These are phyloP conservation scores for Zaprionus africanus DNA, from an alignment of 1,140 invertebrate genomes.

Conservation along the genomic window DNA sequence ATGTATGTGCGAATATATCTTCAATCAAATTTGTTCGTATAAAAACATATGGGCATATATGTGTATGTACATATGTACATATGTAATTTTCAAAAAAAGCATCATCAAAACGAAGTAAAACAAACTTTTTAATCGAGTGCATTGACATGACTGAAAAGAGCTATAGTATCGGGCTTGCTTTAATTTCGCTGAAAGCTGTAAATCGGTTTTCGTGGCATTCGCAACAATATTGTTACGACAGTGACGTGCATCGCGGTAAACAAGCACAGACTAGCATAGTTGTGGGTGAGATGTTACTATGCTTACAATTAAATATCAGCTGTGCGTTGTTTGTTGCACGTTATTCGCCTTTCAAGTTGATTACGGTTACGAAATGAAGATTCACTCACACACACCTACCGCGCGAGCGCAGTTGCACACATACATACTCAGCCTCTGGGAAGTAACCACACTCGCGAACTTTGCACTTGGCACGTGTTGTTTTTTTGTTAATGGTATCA, in stretches of 20 bases:
- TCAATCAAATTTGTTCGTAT: too few relatives aligned
- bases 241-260: constrained; percentile 4
- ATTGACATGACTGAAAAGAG: constrained; percentile 48
- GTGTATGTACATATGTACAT: neutral
- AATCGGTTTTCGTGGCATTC: constrained; percentile 37
- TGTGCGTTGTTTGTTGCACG: constrained; percentile 10
- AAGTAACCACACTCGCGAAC: constrained; percentile 18
- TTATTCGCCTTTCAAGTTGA: constrained; percentile 55
- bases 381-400: constrained; percentile 32
- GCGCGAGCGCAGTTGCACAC: neutral
- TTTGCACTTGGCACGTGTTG: constrained; percentile 50
- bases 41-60: too few relatives aligned
- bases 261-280: neutral
- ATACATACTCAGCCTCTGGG: constrained; percentile 18
- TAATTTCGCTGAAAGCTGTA: constrained; percentile 65
- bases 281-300: constrained; percentile 18
- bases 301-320: constrained; percentile 46
- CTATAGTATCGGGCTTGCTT: constrained; percentile 34
- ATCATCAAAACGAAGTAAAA: neutral
- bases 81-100: neutral
- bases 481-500: constrained; percentile 24
- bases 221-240: constrained; percentile 55
- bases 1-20: too few relatives aligned
- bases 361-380: constrained; percentile 38
- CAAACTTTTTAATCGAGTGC: constrained; percentile 52